A percentile compares a stretch with the other conserved stretches of the same genome.
phyloP scores from a whole-genome alignment of 2,797 vertebrate genomes.

The Falco novaeseelandiae region DNA sequence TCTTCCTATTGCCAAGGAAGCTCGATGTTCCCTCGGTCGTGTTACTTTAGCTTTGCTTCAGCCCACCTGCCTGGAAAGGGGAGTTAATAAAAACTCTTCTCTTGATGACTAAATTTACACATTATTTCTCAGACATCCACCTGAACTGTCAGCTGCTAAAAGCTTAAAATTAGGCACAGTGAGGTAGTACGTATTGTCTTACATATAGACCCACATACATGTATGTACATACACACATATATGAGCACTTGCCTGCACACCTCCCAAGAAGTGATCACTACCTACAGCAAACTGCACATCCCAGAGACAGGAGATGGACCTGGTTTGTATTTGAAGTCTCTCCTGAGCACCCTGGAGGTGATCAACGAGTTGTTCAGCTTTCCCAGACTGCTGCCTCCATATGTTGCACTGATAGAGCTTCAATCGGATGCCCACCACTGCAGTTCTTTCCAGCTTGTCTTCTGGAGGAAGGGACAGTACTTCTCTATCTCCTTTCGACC shows the following conservation, averaged over 20 bases:
- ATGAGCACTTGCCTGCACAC: background rate
- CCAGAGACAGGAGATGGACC: background rate
- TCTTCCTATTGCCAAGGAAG: background rate
- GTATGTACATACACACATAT: too few species aligned
- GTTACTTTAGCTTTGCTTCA: background rate
- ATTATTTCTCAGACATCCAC: background rate
- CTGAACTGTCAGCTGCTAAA: background rate
- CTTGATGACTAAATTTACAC: background rate
- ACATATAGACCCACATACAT: background rate
- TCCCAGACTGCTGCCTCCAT: background rate
- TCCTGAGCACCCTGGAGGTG: background rate
- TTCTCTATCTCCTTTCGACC: background rate
- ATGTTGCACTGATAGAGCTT: background rate
- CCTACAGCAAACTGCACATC: background rate
- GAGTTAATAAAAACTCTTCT: background rate
- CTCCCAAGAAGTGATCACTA: background rate
- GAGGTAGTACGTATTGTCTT: background rate
- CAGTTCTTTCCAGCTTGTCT: background rate
- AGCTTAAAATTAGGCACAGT: background rate
- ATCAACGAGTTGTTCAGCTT: fast-evolving
- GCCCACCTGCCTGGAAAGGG: background rate
- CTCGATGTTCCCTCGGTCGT: background rate
- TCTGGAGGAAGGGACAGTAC: background rate
- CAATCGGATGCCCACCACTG: fast-evolving
- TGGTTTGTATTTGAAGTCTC: background rate